A percentile compares a stretch with the other conserved stretches of the same genome.
phyloP scores from a whole-genome alignment of 2,888 invertebrate species.

The Drosophila hamatofila region DNA sequence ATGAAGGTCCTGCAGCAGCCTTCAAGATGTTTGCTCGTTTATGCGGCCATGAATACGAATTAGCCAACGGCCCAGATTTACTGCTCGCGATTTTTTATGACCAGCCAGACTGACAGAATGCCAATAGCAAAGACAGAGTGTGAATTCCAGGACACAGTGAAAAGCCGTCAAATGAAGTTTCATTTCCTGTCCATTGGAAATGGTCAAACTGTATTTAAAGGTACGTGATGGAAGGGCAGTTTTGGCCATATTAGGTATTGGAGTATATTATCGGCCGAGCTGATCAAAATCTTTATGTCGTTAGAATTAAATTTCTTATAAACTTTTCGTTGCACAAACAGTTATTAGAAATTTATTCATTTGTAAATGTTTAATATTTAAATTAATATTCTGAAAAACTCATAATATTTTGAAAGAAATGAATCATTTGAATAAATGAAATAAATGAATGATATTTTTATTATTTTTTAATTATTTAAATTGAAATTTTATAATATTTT shows the following conservation, averaged over 20 bases:
- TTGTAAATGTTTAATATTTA: too few relatives aligned
- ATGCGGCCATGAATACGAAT: slow-evolving; percentile 46
- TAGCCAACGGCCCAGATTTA: slow-evolving; percentile 36
- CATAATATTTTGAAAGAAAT: too few relatives aligned
- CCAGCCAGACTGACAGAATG: background rate
- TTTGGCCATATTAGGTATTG: background rate
- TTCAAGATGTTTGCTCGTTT: slow-evolving; percentile 16
- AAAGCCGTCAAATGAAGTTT: background rate
- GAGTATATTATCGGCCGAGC: background rate
- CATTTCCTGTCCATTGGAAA: background rate
- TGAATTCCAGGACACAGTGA: background rate
- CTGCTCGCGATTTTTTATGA: slow-evolving; percentile 35
- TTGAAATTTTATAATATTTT: too few relatives aligned
- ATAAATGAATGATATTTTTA: too few relatives aligned
- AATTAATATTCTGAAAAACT: too few relatives aligned
- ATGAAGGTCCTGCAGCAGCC: slow-evolving; percentile 40
- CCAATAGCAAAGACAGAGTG: background rate
- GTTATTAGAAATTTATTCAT: too few relatives aligned
- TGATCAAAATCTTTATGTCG: too few relatives aligned
- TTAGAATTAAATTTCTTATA: too few relatives aligned
- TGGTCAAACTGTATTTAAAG: background rate
- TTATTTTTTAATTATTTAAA: too few relatives aligned
- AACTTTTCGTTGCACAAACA: too few relatives aligned
- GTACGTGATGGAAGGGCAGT: background rate
- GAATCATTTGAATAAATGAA: too few relatives aligned